Conservation (phyloP, 1,140 invertebrate species). For the Brachionus plicatilis region DNA sequence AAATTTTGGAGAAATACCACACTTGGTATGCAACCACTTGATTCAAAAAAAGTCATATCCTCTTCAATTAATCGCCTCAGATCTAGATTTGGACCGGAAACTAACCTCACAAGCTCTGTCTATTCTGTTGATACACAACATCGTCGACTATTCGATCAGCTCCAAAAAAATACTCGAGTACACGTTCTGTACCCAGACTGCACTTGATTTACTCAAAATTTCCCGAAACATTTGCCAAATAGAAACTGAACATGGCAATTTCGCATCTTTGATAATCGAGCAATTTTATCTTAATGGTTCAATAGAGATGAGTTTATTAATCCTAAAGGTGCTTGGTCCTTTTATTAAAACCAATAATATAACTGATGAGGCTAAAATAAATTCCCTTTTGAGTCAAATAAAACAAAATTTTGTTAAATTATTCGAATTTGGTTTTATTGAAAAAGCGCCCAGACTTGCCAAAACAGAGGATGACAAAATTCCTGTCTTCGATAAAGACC, state of each 20-base stretch:
- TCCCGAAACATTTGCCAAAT: background rate
- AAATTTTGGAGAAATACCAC: background rate
- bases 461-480: background rate
- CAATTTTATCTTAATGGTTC: background rate
- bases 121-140: background rate
- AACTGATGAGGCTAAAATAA: background rate
- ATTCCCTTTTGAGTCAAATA: background rate
- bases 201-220: background rate
- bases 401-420: background rate
- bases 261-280: background rate
- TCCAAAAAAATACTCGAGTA: background rate
- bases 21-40: background rate
- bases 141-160: background rate
- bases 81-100: slow-evolving; percentile 5
- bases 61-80: background rate
- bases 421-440: background rate
- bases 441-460: background rate
- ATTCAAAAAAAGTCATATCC: slow-evolving; percentile 18
- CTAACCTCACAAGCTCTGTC: background rate
- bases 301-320: slow-evolving; percentile 9
- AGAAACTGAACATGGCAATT: background rate
- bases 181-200: background rate
- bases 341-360: background rate
- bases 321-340: background rate
- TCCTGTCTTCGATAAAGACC: background rate